These are phyloP conservation scores for Heteromurus nitidus DNA, from an alignment of 2,888 invertebrate genomes.

Conservation along the genomic window DNA sequence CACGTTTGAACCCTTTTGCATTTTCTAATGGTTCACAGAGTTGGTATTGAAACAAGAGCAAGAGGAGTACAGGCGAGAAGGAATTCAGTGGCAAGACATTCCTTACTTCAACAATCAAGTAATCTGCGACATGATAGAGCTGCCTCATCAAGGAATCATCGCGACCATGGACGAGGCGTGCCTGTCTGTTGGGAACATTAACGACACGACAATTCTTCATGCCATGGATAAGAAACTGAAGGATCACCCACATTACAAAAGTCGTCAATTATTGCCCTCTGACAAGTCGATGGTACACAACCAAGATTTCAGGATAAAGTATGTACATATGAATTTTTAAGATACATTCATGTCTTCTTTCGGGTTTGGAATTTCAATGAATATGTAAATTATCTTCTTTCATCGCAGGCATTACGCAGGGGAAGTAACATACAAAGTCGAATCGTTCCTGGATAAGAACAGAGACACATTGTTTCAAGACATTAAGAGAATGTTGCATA, in stretches of 20 bases:
- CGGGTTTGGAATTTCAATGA: neutral
- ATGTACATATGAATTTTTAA: neutral
- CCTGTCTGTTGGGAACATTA: slow-evolving; percentile 94
- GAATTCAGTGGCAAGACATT: slow-evolving; percentile 95
- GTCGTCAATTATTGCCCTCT: slow-evolving; percentile 87
- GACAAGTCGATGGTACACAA: slow-evolving; percentile 88
- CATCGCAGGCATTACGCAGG: slow-evolving; percentile 94
- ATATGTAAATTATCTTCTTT: neutral
- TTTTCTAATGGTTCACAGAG: neutral
- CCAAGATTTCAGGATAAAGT: slow-evolving; percentile 88
- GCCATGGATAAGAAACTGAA: slow-evolving; percentile 93
- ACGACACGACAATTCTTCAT: slow-evolving; percentile 87
- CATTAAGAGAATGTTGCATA: slow-evolving; percentile 92
- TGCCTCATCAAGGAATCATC: slow-evolving; percentile 90
- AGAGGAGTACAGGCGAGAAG: slow-evolving; percentile 96
- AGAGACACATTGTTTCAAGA: slow-evolving; percentile 97
- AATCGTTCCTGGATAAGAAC: slow-evolving; percentile 97
- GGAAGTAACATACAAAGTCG: slow-evolving; percentile 92
- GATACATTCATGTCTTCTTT: neutral
- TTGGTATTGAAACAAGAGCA: slow-evolving; percentile 91
- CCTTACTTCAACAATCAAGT: slow-evolving; percentile 98
- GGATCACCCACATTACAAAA: slow-evolving; percentile 92
- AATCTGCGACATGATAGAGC: slow-evolving; percentile 96
- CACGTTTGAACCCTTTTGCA: neutral
- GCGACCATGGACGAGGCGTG: slow-evolving; percentile 98